These are phyloP conservation scores for Heliocidaris tuberculata DNA, from an alignment of 35 echinoderm and acorn worm species.

Conservation along the genomic window DNA sequence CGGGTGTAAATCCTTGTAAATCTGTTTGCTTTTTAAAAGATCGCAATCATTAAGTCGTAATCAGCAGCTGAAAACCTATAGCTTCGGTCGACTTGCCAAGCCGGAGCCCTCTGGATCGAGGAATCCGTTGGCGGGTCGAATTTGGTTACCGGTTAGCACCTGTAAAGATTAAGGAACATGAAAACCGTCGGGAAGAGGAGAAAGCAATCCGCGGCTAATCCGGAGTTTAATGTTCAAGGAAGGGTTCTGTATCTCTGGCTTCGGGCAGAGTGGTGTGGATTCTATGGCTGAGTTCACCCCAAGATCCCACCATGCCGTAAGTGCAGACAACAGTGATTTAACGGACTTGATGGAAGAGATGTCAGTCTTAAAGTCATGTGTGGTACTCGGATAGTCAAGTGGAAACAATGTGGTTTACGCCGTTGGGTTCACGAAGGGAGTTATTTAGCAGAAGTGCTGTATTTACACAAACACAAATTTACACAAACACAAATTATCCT, in stretches of 20 bases:
- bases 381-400: background rate
- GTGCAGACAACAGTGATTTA: constrained; percentile 11
- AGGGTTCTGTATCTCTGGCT: background rate
- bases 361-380: background rate
- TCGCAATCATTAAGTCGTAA: constrained; percentile 15
- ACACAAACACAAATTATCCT: background rate
- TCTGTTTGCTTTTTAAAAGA: constrained; percentile 36
- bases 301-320: background rate
- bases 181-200: background rate
- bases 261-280: background rate
- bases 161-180: background rate
- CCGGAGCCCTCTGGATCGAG: background rate
- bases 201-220: background rate
- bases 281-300: background rate
- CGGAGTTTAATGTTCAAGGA: background rate
- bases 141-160: constrained; percentile 1
- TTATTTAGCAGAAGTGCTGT: background rate
- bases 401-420: background rate
- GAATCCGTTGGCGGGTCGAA: background rate
- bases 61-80: background rate
- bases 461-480: background rate
- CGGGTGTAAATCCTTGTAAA: background rate
- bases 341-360: background rate
- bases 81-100: background rate
- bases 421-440: background rate